A percentile compares a stretch with the other conserved stretches of the same genome.
Evolutionary conservation across 2,888 invertebrate species (phyloP).

Genomic region (Calameuta idolon): DNA sequence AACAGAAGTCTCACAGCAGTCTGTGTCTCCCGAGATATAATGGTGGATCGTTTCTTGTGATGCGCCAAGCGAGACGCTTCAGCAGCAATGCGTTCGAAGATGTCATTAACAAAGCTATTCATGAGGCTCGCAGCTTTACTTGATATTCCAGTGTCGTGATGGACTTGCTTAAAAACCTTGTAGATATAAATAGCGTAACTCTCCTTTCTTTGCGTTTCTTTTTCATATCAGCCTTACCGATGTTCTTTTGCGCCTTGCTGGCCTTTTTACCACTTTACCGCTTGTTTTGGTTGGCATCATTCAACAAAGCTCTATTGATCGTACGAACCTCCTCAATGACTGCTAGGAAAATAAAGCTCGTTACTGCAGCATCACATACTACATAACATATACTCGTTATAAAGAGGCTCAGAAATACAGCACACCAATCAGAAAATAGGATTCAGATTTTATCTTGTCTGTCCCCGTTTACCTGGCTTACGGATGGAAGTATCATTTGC

Average conservation of each 20-base stretch:
- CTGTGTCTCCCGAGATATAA: constrained; percentile 78
- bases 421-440: no score
- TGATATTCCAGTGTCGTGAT: constrained; percentile 76
- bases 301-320: background rate
- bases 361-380: no score
- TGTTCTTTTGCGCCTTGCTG: constrained; percentile 72
- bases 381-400: no score
- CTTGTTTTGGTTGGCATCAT: constrained; percentile 57
- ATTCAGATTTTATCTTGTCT: no score
- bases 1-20: constrained; percentile 76
- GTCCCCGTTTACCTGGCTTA: no score
- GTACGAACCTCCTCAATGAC: no score
- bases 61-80: constrained; percentile 76
- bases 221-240: constrained; percentile 72
- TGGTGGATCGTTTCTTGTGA: constrained; percentile 74
- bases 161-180: constrained; percentile 74
- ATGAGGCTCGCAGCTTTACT: constrained; percentile 79
- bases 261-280: constrained; percentile 68
- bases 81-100: constrained; percentile 78
- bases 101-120: constrained; percentile 82
- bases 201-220: constrained; percentile 71
- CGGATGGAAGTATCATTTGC: no score
- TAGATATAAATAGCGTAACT: constrained; percentile 74
- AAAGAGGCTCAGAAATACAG: no score
- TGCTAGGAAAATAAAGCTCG: no score